These are phyloP conservation scores for Myopa tessellatipennis DNA, from an alignment of 2,888 invertebrate genomes.

Conservation along the genomic window DNA sequence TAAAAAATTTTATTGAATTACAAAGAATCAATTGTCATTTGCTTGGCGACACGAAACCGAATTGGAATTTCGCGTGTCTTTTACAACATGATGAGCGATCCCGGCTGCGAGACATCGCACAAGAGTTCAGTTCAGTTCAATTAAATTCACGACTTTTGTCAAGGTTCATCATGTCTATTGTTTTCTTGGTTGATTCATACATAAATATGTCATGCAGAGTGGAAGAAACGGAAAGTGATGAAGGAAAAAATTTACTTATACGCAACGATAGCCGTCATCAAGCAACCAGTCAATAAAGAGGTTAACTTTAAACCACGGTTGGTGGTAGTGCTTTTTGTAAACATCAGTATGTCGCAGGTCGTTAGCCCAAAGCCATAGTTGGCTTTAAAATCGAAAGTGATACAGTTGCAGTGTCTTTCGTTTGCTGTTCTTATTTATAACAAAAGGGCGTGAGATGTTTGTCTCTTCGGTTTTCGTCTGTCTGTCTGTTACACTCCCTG, in stretches of 20 bases:
- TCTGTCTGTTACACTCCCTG: slow-evolving; percentile 13
- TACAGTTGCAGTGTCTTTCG: not conserved
- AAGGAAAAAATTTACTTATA: slow-evolving; percentile 6
- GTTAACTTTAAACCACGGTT: too few species aligned
- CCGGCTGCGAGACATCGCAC: not conserved
- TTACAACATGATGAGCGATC: not conserved
- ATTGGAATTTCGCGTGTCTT: slow-evolving; percentile 48
- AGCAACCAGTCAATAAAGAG: not conserved
- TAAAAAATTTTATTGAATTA: slow-evolving; percentile 56
- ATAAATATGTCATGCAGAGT: not conserved
- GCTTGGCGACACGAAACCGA: not conserved
- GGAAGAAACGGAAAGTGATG: not conserved
- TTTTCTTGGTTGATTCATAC: not conserved
- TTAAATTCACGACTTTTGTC: slow-evolving; percentile 49
- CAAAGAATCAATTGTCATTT: slow-evolving; percentile 60
- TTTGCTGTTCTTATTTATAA: not conserved
- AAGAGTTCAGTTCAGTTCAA: slow-evolving; percentile 39
- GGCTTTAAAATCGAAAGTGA: slow-evolving; percentile 6
- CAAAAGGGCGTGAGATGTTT: too few species aligned
- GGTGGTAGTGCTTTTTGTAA: too few species aligned
- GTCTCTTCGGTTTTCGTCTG: not conserved
- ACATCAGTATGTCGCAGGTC: too few species aligned
- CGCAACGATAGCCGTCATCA: slow-evolving; percentile 6
- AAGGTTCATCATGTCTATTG: slow-evolving; percentile 45
- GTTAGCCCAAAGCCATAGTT: not conserved